These are phyloP conservation scores for Neoscelio sp. DNA, from an alignment of 2,888 invertebrate genomes.

Conservation along the genomic window DNA sequence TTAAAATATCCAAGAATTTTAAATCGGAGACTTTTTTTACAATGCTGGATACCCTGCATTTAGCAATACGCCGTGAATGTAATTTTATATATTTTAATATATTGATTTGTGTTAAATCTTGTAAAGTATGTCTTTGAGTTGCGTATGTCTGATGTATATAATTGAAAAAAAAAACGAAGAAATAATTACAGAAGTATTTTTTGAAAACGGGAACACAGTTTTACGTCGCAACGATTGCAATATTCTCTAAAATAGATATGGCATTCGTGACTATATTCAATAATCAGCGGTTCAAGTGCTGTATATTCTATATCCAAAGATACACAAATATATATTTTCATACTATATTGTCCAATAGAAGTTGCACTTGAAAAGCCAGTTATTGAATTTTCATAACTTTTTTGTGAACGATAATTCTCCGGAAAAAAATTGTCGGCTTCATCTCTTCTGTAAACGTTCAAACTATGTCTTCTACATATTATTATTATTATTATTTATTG, in stretches of 20 bases:
- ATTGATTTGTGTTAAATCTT: conserved; percentile 20
- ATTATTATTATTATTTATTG: no score
- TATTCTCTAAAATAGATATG: conserved; percentile 23
- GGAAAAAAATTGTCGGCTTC: no score
- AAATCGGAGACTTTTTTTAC: no score
- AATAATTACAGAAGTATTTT: conserved; percentile 30
- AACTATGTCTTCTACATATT: no score
- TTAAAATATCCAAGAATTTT: no score
- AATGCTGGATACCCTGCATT: no score
- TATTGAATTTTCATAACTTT: conserved; percentile 13
- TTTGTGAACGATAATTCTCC: conserved; percentile 25
- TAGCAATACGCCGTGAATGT: conserved; percentile 5
- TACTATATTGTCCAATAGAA: background rate
- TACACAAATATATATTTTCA: no score
- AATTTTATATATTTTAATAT: conserved; percentile 45
- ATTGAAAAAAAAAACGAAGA: conserved; percentile 19
- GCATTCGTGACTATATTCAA: conserved; percentile 9
- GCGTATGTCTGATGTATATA: conserved; percentile 41
- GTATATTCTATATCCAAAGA: conserved; percentile 2
- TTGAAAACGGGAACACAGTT: conserved; percentile 10
- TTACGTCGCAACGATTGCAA: conserved; percentile 11
- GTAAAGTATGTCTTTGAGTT: conserved; percentile 13
- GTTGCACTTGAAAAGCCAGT: conserved; percentile 18
- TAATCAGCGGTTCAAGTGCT: conserved; percentile 15
- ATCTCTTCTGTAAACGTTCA: no score